A percentile compares a stretch with the other conserved stretches of the same genome.
Evolutionary conservation across 2,888 invertebrate genomes (phyloP).

Genomic region (Noctua comes): DNA sequence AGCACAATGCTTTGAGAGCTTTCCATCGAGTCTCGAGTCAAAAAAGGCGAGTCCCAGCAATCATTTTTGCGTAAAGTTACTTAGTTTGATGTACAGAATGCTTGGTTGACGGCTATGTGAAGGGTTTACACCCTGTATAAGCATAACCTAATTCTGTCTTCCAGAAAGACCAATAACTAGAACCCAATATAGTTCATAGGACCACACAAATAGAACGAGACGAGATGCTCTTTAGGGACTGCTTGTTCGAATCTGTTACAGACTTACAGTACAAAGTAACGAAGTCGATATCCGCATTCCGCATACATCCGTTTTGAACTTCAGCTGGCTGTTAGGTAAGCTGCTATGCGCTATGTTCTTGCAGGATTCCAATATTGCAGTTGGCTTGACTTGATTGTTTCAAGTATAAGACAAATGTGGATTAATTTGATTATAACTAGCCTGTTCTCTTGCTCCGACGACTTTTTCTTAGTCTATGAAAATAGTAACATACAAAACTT

Average conservation of each 20-base stretch:
- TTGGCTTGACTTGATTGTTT: slow-evolving; percentile 3
- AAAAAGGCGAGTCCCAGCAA: too few species aligned
- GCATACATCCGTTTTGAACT: slow-evolving; percentile 40
- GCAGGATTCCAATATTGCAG: slow-evolving; percentile 3
- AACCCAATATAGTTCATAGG: background rate
- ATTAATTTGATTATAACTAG: background rate
- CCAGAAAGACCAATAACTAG: background rate
- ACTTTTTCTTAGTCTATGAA: background rate
- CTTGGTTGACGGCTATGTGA: too few species aligned
- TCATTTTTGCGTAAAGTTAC: too few species aligned
- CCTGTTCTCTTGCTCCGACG: background rate
- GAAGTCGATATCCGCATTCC: slow-evolving; percentile 51
- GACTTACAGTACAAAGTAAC: slow-evolving; percentile 38
- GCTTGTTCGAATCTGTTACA: slow-evolving; percentile 32
- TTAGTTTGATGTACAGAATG: too few species aligned
- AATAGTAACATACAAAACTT: too few species aligned
- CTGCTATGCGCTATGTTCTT: background rate
- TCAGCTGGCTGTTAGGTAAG: slow-evolving; percentile 22
- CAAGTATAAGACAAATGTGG: background rate
- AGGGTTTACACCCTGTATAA: too few species aligned
- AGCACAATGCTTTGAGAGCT: too few species aligned
- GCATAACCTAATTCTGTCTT: background rate
- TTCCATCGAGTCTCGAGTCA: too few species aligned
- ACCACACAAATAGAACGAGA: background rate
- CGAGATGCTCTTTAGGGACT: slow-evolving; percentile 28